Evolutionary conservation across 2,797 vertebrate genomes (phyloP), one percentile per base, ranked within the genome.

Genomic region (Scolopax rusticola): DNA sequence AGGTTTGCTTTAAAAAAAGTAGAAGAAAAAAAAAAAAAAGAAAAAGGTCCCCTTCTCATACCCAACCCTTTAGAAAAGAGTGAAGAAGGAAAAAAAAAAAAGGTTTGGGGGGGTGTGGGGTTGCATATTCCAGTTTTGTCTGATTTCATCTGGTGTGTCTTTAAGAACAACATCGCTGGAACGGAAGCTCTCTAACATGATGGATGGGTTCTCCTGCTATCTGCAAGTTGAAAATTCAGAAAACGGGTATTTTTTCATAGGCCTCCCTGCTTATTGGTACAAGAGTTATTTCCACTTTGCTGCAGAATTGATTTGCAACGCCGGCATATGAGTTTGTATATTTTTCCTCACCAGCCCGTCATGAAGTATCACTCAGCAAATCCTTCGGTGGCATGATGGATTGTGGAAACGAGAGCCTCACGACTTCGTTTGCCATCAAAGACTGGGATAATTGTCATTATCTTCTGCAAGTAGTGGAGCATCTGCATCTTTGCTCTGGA

Each of bases 51-150:
- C 33, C 48, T 95, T 94, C 77, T 71, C 73, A 28, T 51, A 53
- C 41, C 69, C 41, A 95, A 36, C 8, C 20, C 24, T 20, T 23
- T 80, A 78, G 61, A 53, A 75, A 71, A 5, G n/a, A 69, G 51
- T 36, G 65, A 95, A 93, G 69, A 84, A 93, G 84, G 93, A 61
- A 96, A 17, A 33, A 28, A 36, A 20, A 45, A 20, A 28, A 51
- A 28, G 8, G 25, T 7, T 28, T 16, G 6, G 53, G 11, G 1
- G 11, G 3, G 12, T 5, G 1, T 1, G 47, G 87, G 92, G 3
- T 99, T 99, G 98, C 98, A 98, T 98, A 99, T 99, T 99, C 99
- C 98, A 95, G 98, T 99, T 98, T 98, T 98, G 98, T 99, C 98
- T 27, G 74, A 95, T 98, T 98, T 98, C 98, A 98, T 99, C 98